Percentiles rank a stretch among this genome's conserved stretches.
Evolutionary conservation across 2,113 vertebrate species (phyloP).

Genomic region (Aspidoscelis tigris): DNA sequence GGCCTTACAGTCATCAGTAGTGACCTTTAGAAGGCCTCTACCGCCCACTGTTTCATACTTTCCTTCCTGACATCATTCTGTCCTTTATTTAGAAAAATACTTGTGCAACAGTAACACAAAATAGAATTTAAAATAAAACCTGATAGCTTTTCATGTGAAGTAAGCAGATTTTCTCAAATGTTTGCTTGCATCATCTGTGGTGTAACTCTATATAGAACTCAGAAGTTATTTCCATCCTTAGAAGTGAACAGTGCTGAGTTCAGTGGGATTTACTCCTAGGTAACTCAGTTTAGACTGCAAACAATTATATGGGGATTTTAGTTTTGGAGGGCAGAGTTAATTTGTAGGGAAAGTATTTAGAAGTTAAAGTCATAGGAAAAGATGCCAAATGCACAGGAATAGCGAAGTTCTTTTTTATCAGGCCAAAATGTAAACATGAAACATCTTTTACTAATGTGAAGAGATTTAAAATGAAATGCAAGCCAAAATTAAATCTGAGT

Average conservation of each 20-base stretch:
- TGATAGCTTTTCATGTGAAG: background rate
- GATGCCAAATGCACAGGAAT: slow-evolving; percentile 64
- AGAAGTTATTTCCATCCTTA: background rate
- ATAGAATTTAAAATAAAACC: background rate
- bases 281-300: background rate
- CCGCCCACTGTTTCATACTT: background rate
- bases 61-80: slow-evolving; percentile 1
- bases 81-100: background rate
- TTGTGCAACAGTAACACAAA: background rate
- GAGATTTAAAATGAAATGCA: slow-evolving; percentile 55
- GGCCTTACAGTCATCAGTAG: background rate
- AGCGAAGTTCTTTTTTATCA: slow-evolving; percentile 58
- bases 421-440: slow-evolving; percentile 55
- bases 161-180: background rate
- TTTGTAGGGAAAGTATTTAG: background rate
- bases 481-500: slow-evolving; percentile 49
- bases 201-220: background rate
- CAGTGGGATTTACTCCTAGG: background rate
- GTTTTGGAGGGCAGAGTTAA: background rate
- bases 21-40: background rate
- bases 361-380: background rate
- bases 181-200: background rate
- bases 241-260: background rate
- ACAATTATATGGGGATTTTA: background rate
- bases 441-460: slow-evolving; percentile 50